Base-by-base conservation (phyloP, 1,140 invertebrate genomes). In the Trichonephila inaurata region DNA sequence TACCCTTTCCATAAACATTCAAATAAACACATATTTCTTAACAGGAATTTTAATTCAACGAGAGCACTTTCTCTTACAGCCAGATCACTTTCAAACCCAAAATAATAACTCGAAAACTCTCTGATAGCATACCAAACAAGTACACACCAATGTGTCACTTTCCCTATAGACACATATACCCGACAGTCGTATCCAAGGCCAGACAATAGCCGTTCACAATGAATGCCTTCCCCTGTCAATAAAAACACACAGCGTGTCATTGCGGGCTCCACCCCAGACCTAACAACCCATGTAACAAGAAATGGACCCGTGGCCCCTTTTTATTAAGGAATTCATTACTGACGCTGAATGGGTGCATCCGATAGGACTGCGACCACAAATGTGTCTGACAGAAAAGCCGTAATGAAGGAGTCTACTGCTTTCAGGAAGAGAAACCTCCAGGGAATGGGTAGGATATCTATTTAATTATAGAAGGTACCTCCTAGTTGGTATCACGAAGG, bases 241-340 rank as follows among this genome's bases (percentile, higher is more conserved):
- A 83, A 83, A 83, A 83, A 83, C 82, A 60, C 82, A 83, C 51
- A 10, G 19, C 18, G 72, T 77, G 72, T 77, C 72, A 77, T 77
- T 40, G 72, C 6, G 28, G 28, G 0, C 72, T 77, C 72, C 72
- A 33, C 72, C 28, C 72, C 24, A 77, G 18, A 16, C 28, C 72
- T 18, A 77, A 77, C 28, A 77, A 33, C 72, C 72, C 72, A 40
- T 77, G 33, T 77, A 77, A 77, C 28, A 77, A 77, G 72, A 77
- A 77, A 40, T 33, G 72, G 72, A 69, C 10, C 24, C 77, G 40
- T 82, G 82, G 10, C 51, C n/a, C 40, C 40, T 83, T 83, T 83
- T 83, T 60, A 83, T 83, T 83, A 60, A 83, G 21, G 82, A 83
- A 83, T 83, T 83, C 40, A 83, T 83, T 83, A 83, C 40, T 58